Base-by-base conservation (phyloP, 2,113 vertebrate genomes). In the Colinus virginianus region DNA sequence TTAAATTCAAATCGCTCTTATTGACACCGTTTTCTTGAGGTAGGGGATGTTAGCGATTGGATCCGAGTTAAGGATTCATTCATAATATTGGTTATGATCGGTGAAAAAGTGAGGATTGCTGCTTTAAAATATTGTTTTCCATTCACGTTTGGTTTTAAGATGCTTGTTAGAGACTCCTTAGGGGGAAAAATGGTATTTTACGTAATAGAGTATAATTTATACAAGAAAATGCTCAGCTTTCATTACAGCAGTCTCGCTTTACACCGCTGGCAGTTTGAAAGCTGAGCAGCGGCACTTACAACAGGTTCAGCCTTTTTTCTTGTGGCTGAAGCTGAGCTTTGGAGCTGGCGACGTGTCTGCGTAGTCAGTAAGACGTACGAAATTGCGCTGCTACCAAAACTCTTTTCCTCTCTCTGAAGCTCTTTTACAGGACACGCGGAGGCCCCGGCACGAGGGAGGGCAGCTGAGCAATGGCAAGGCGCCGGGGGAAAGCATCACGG, bases 81-180 rank as follows among this genome's bases (percentile, higher is more conserved):
- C 40, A 45, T 45, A 25, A 3, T 3, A 8, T 5, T 16, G 28
- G 6, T 9, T 9, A 3, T 1, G 6, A 49, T 51, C 43, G 21
- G 1, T 0, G 40, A 78, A 61, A 82, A 53, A 32, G 40, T 7
- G 11, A 14, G 17, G 11, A 36, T 62, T 55, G 11, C 49, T 89
- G 32, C 49, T 55, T 79, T 43, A 89, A 58, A 79, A 56, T 53
- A 9, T 49, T 55, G 56, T 1, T 88, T 78, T 21, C 32, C 34
- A 7, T 34, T 56, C 75, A 45, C 45, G 30, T 63, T 83, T 74
- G n/a, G 4, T 53, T 22, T 78, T 84, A 53, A 76, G 70, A 49
- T 78, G 67, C 15, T 64, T 34, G 4, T 80, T 76, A 80, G 26
- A 20, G 43, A 74, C n/a, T 69, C 38, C 38, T 38, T 56, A 30